Evolutionary conservation across 2,888 invertebrate species (phyloP), one percentile per base, ranked within the genome.

Genomic region (Drosophila mettleri): DNA sequence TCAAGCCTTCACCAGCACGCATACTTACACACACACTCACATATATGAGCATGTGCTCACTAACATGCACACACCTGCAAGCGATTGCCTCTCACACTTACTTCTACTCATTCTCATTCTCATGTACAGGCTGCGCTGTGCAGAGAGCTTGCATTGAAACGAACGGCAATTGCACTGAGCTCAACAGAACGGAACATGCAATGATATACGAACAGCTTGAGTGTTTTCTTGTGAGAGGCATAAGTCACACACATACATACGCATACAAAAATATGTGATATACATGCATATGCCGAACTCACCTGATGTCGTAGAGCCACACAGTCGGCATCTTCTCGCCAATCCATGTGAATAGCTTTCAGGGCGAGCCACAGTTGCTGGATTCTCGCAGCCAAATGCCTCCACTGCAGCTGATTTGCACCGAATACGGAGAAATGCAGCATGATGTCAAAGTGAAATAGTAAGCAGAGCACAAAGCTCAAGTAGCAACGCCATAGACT

Each of bases 341-440:
- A 24, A n/a, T 53, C 33, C 4, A 16, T n/a, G 5, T 48, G 33
- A 9, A 39, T 9, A 8, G 48, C 9, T 6, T 24, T 12, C 5
- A 51, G 10, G 1, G 3, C 14, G 10, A 24, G 27, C 58, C 63
- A 84, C 3, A 86, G 41, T 6, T 58, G 24, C 0, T 43, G 58
- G 2, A 84, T 9, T 0, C 22, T 31, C 0, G 29, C 12, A 0
- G 6, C 22, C 0, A 81, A 54, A 9, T 31, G 22, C 16, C 24
- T 12, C 85, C 85, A 81, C 12, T 41, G 38, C 1, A 14, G 2
- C 0, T 39, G 49, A 39, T 74, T 61, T 0, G 41, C 33, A 5
- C 64, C 66, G 8, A 77, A 87, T 3, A 85, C 43, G n/a, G 65
- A 60, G 39, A 78, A 85, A 14, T 70, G 38, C 20, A 74, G 33